Evolutionary conservation across 1,140 invertebrate species (phyloP).

Genomic region (Ostrea denselamellosa): DNA sequence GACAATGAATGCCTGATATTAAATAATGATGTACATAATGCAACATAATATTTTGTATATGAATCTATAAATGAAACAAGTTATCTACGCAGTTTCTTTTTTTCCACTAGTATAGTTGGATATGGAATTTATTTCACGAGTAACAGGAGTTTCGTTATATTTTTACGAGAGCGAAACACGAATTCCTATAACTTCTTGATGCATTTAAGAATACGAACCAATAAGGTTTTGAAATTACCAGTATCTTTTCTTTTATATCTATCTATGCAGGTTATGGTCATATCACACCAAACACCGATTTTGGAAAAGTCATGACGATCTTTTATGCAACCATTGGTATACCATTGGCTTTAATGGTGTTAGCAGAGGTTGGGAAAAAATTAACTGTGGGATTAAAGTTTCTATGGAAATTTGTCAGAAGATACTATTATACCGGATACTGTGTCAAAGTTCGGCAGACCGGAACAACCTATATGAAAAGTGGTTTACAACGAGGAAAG

Average conservation of each 20-base stretch:
- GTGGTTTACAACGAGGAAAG: slow-evolving; percentile 27
- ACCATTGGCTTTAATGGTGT: slow-evolving; percentile 88
- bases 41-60: too few species aligned
- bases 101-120: too few species aligned
- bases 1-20: too few species aligned
- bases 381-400: slow-evolving; percentile 75
- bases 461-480: background rate
- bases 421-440: slow-evolving; percentile 57
- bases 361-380: slow-evolving; percentile 76
- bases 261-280: slow-evolving; percentile 92
- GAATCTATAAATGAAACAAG: too few species aligned
- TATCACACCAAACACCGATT: slow-evolving; percentile 90
- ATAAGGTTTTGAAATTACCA: background rate
- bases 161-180: too few species aligned
- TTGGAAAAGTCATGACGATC: slow-evolving; percentile 92
- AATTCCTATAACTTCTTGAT: too few species aligned
- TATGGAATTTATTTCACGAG: too few species aligned
- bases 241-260: background rate
- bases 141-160: too few species aligned
- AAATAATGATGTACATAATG: too few species aligned
- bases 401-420: slow-evolving; percentile 61
- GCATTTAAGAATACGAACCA: background rate
- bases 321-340: slow-evolving; percentile 97
- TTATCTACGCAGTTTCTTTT: too few species aligned
- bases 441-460: slow-evolving; percentile 48